These are phyloP conservation scores for Calephelis nemesis DNA, from an alignment of 1,140 invertebrate genomes.

Conservation along the genomic window DNA sequence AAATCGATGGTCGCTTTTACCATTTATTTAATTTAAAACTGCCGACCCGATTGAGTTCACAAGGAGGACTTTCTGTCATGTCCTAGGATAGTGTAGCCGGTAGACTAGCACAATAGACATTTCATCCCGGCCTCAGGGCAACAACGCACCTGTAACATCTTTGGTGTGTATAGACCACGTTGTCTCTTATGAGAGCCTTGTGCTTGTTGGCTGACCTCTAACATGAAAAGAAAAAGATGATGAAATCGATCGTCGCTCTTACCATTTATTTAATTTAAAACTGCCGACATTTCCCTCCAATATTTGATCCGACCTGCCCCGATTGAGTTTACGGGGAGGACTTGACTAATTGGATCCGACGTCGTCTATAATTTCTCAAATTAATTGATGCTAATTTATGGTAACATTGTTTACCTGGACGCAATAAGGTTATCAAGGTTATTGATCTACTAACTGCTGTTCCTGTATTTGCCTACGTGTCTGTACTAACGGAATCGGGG, in stretches of 20 bases:
- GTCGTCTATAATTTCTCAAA: conserved; percentile 54
- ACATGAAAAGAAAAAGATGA: neutral
- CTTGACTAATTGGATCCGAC: conserved; percentile 51
- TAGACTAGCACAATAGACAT: too few relatives aligned
- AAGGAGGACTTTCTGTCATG: conserved; percentile 26
- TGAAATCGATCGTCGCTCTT: neutral
- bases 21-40: neutral
- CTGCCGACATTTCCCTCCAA: neutral
- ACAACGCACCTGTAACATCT: too few relatives aligned
- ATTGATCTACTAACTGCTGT: conserved; percentile 1
- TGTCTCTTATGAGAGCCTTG: too few relatives aligned
- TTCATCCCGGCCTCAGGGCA: too few relatives aligned
- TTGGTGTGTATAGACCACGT: too few relatives aligned
- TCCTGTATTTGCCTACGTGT: too few relatives aligned
- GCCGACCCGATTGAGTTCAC: conserved; percentile 15
- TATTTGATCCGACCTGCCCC: neutral
- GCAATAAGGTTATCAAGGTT: conserved; percentile 20
- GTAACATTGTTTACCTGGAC: conserved; percentile 38
- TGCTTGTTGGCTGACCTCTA: too few relatives aligned
- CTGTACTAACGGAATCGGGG: too few relatives aligned
- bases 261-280: neutral
- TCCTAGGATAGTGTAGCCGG: too few relatives aligned
- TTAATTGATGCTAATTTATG: conserved; percentile 60
- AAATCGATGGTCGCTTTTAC: neutral
- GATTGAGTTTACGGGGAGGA: conserved; percentile 27